Conservation (phyloP, 2,888 invertebrate species). For the Pseudococcus jackbeardsleyi region DNA sequence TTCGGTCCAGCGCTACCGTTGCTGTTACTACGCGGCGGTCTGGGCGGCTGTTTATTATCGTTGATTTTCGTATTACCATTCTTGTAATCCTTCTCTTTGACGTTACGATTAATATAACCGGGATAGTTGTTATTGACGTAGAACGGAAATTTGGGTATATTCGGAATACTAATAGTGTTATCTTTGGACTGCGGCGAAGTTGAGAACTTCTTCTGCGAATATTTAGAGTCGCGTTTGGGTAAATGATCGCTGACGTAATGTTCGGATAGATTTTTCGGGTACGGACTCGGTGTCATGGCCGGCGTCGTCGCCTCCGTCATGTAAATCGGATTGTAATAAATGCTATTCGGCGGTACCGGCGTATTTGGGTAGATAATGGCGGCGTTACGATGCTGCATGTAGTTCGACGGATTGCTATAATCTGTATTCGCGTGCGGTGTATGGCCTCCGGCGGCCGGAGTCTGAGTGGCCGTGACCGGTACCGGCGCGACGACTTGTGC, state of each 20-base stretch:
- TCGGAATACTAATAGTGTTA: neutral
- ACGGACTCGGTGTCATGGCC: neutral
- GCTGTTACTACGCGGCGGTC: constrained; percentile 52
- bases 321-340: constrained; percentile 60
- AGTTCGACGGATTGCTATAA: constrained; percentile 36
- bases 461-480: neutral
- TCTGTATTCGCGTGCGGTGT: constrained; percentile 16
- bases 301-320: constrained; percentile 57
- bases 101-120: constrained; percentile 57
- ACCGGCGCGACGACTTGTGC: neutral
- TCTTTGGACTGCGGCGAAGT: constrained; percentile 17
- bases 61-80: neutral
- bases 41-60: constrained; percentile 22
- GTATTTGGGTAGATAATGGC: constrained; percentile 59
- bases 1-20: constrained; percentile 45
- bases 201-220: constrained; percentile 54
- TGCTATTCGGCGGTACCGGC: constrained; percentile 55
- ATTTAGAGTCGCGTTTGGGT: constrained; percentile 57
- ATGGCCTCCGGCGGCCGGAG: constrained; percentile 21
- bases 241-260: constrained; percentile 61
- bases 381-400: constrained; percentile 48
- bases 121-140: constrained; percentile 55
- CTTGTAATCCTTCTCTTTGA: constrained; percentile 59
- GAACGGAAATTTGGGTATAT: constrained; percentile 58
- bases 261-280: constrained; percentile 60